These are phyloP conservation scores for Sclerodermus sp. DNA, from an alignment of 2,888 invertebrate genomes.

Conservation along the genomic window DNA sequence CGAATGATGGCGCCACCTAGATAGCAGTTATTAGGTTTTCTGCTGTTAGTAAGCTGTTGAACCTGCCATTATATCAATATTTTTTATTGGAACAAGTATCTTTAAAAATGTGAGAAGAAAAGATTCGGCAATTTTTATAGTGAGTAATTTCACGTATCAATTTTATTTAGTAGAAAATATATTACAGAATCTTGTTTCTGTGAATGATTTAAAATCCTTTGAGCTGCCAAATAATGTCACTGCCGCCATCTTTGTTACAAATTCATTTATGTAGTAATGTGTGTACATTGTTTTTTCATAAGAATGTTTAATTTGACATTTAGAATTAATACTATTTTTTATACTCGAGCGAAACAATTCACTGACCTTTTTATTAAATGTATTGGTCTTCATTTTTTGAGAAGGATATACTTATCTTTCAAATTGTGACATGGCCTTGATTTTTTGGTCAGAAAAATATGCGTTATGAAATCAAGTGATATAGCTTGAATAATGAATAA, in stretches of 20 bases:
- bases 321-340: too few species aligned
- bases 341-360: too few species aligned
- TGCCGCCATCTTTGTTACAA: constrained; percentile 50
- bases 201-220: constrained; percentile 1
- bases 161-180: constrained; percentile 6
- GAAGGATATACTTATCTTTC: constrained; percentile 24
- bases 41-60: constrained; percentile 39
- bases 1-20: constrained; percentile 37
- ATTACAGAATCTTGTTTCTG: too few species aligned
- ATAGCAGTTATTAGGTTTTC: constrained; percentile 35
- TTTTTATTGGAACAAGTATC: constrained; percentile 23
- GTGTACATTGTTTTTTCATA: constrained; percentile 16
- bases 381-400: not conserved
- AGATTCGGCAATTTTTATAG: constrained; percentile 13
- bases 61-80: constrained; percentile 45
- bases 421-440: constrained; percentile 33
- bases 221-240: constrained; percentile 33
- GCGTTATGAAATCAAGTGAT: constrained; percentile 27
- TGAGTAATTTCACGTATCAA: constrained; percentile 14
- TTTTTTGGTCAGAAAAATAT: constrained; percentile 27
- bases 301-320: too few species aligned
- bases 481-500: too few species aligned
- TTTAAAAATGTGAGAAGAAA: constrained; percentile 18
- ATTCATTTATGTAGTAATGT: constrained; percentile 34
- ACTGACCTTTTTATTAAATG: not conserved